These are phyloP conservation scores for Cynopterus brachyotis DNA, from an alignment of 2,113 vertebrate species.

Conservation along the genomic window DNA sequence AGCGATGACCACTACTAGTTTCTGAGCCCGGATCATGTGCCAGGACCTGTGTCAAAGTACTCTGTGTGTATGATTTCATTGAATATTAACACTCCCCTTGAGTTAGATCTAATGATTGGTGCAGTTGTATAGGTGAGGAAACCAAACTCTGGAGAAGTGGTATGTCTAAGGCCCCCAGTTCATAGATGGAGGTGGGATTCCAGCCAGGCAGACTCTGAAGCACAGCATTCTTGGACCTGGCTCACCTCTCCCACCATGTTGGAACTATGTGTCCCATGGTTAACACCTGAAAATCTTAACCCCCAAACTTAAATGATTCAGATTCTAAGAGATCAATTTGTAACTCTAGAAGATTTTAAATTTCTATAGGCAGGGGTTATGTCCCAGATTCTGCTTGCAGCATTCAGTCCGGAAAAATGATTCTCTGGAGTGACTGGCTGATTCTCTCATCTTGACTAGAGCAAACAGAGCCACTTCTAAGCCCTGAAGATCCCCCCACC, in stretches of 20 bases:
- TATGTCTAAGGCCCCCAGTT: neutral
- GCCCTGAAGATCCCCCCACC: neutral
- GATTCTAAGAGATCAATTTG: neutral
- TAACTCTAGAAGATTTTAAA: neutral
- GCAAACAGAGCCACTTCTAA: neutral
- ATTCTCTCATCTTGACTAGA: neutral
- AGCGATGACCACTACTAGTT: neutral
- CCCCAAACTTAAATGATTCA: neutral
- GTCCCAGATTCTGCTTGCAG: neutral
- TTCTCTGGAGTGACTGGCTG: neutral
- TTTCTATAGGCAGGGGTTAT: neutral
- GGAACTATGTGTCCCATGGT: neutral
- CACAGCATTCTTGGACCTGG: neutral
- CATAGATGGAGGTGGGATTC: neutral
- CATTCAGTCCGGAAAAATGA: neutral
- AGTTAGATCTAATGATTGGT: neutral
- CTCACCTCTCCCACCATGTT: neutral
- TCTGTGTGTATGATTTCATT: neutral
- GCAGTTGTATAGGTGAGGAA: neutral
- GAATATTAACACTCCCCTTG: neutral
- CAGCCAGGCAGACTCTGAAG: neutral
- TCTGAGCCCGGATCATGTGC: neutral
- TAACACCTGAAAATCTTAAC: neutral
- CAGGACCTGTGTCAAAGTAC: neutral
- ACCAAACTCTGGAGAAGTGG: neutral